Conservation (phyloP, 23 tunicate genomes). For the Diplosoma virens region DNA sequence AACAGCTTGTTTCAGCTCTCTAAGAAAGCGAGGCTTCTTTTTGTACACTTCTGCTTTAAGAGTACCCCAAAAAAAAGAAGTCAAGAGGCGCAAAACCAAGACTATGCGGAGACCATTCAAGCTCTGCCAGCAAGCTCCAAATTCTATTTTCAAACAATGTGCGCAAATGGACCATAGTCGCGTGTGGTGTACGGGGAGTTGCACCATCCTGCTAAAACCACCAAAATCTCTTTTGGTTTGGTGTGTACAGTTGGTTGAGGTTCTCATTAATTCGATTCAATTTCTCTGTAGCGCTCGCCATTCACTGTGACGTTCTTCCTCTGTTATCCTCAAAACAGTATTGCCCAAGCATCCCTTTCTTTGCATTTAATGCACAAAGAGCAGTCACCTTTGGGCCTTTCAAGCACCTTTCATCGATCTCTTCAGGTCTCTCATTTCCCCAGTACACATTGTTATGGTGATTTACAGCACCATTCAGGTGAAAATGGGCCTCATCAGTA, state of each 20-base stretch:
- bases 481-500: background rate
- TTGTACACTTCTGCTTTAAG: background rate
- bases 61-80: background rate
- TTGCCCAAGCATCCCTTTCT: conserved; percentile 5
- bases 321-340: background rate
- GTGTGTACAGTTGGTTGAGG: conserved; percentile 9
- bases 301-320: conserved; percentile 1
- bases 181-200: conserved; percentile 28
- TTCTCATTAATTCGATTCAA: conserved; percentile 15
- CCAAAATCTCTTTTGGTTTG: conserved; percentile 6
- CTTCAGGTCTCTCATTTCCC: background rate
- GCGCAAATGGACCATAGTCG: conserved; percentile 6
- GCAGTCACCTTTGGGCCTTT: background rate
- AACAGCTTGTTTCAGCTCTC: conserved; percentile 5
- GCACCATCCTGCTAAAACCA: conserved; percentile 4
- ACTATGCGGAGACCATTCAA: conserved; percentile 22
- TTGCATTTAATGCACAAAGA: conserved; percentile 17
- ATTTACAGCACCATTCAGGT: conserved; percentile 4
- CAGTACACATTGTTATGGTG: background rate
- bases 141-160: conserved; percentile 13
- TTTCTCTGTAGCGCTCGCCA: conserved; percentile 1
- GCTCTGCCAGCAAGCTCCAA: conserved; percentile 10
- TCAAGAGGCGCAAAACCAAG: conserved; percentile 9
- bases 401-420: background rate
- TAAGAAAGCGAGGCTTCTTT: conserved; percentile 22